Base-by-base conservation (phyloP, 2,888 invertebrate genomes). In the Stramonita haemastoma region DNA sequence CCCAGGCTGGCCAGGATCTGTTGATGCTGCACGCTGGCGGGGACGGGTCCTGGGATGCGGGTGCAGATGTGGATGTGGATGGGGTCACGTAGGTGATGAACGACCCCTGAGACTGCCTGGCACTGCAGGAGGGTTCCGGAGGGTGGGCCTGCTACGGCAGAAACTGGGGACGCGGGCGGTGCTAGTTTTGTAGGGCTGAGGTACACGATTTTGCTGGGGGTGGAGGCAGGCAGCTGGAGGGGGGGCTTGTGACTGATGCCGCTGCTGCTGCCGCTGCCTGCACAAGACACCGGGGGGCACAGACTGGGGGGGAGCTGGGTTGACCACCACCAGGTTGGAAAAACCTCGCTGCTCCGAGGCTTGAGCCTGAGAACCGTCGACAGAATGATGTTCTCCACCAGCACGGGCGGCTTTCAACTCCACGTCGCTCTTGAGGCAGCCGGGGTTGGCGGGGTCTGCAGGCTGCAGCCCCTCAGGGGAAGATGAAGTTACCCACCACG, bases 321-420 rank as follows among this genome's bases (percentile, higher is more conserved):
- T 56, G 17, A 32, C 87, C 32, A 87, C 57, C 26, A 79, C 79
- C 32, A 73, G 36, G 73, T 46, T 70, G 46, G 70, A 73, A 15
- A 73, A 15, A n/a, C 46, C 15, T 19, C 87, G 32, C 32, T 77
- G 36, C 32, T 8, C 22, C 6, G 70, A 34, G 46, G 46, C 46
- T 8, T 84, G 60, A 22, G 32, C 13, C 70, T 88, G 81, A 15
- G 77, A 36, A 29, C 66, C 66, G 19, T 88, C 88, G 88, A 88
- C 26, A 88, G 22, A 34, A 89, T 46, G 32, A 89, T 70, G 73
- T 89, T 89, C n/a, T 89, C 89, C n/a, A 89, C 60, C 36, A 84
- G 85, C 46, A 85, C 26, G 0, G 83, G 89, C 1, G 56, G 89
- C 89, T 85, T 83, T 15, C 19, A n/a, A 11, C n/a, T 88, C 84